Evolutionary conservation across 37 sponge, comb jelly and placozoan genomes (phyloP).

Genomic region (Haliclona indistincta): DNA sequence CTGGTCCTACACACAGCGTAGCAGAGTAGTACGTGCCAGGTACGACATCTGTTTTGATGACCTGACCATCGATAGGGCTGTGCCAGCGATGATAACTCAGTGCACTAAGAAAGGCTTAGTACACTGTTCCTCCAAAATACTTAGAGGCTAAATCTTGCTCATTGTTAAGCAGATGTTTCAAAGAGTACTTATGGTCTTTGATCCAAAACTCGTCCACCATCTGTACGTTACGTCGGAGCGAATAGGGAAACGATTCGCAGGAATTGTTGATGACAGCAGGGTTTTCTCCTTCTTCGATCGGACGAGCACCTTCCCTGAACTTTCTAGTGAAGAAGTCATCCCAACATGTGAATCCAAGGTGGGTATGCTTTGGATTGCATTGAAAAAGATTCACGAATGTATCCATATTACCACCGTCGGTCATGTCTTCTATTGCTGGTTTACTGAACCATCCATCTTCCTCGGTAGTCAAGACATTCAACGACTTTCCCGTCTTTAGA

Average conservation of each 20-base stretch:
- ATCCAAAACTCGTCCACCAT: slow-evolving; percentile 5
- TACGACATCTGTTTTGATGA: slow-evolving; percentile 1
- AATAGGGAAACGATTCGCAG: slow-evolving; percentile 8
- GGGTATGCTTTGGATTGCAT: neutral
- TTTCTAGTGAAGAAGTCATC: slow-evolving; percentile 6
- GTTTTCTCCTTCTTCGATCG: neutral
- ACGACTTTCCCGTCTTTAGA: neutral
- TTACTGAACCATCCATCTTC: neutral
- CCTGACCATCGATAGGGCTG: neutral
- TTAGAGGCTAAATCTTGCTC: neutral
- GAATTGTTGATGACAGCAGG: neutral
- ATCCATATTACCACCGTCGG: too few species aligned
- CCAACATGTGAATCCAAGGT: neutral
- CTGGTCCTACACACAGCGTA: neutral
- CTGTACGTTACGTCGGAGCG: neutral
- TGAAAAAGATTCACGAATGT: neutral
- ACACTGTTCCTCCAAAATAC: slow-evolving; percentile 33
- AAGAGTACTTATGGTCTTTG: slow-evolving; percentile 32
- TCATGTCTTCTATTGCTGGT: neutral
- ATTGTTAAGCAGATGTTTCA: slow-evolving; percentile 20
- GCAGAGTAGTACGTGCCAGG: slow-evolving; percentile 36
- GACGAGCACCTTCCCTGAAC: slow-evolving; percentile 4
- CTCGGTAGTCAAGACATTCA: neutral
- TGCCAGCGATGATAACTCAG: slow-evolving; percentile 32
- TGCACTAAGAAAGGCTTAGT: slow-evolving; percentile 34